phyloP scores from a whole-genome alignment of 2,797 vertebrate species.

The Myotis pilosus region DNA sequence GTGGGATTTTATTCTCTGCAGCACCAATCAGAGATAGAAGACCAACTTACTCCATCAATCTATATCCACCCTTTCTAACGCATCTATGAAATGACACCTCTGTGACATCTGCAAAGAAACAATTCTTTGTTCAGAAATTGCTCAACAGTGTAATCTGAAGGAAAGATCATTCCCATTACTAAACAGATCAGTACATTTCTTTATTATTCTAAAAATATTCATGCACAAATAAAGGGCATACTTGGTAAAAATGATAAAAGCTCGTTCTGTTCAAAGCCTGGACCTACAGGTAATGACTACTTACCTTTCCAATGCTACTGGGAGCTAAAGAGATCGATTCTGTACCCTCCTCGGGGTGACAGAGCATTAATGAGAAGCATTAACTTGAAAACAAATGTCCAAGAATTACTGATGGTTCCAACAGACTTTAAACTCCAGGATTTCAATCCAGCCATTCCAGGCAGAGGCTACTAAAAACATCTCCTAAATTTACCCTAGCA shows the following conservation, averaged over 20 bases:
- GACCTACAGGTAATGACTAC: not conserved
- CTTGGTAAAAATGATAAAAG: conserved; percentile 5
- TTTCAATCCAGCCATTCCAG: not conserved
- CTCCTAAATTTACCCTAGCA: not conserved
- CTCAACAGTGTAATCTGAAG: not conserved
- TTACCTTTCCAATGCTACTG: not conserved
- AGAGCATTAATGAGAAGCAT: not conserved
- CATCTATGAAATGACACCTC: conserved; percentile 51
- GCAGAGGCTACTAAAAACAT: not conserved
- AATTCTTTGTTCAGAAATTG: conserved; percentile 32
- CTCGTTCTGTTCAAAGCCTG: not conserved
- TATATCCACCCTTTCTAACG: not conserved
- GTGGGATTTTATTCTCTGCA: conserved; percentile 9
- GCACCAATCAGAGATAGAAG: not conserved
- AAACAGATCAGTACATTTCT: conserved; percentile 1
- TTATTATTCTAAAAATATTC: conserved; percentile 43
- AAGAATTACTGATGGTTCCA: not conserved
- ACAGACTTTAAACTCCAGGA: not conserved
- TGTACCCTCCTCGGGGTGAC: not conserved
- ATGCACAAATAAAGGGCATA: conserved; percentile 23
- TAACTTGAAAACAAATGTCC: not conserved
- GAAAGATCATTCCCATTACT: conserved; percentile 17
- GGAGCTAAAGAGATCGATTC: not conserved
- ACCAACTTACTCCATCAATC: conserved; percentile 8
- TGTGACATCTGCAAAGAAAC: not conserved